Evolutionary conservation across 2,113 vertebrate genomes (phyloP).

Genomic region (Rhynchopsitta pachyrhyncha): DNA sequence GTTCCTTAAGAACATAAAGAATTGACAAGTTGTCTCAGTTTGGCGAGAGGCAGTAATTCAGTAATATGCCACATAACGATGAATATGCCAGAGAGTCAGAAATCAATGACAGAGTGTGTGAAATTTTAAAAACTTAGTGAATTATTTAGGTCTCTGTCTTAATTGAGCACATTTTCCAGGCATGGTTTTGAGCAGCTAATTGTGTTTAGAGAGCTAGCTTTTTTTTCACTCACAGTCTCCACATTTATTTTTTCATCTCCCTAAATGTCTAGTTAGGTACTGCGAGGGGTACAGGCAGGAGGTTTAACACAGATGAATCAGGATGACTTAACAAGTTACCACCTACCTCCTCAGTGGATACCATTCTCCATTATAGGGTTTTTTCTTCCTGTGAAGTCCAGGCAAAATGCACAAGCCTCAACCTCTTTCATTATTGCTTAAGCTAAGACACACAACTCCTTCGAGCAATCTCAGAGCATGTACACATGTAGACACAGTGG

Average conservation of each 20-base stretch:
- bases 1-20: neutral
- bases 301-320: neutral
- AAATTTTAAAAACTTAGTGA: conserved; percentile 16
- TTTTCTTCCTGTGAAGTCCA: neutral
- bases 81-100: neutral
- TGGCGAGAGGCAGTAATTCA: neutral
- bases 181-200: neutral
- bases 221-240: neutral
- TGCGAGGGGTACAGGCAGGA: neutral
- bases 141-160: conserved; percentile 24
- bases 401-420: neutral
- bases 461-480: neutral
- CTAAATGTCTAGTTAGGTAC: neutral
- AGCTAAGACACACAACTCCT: neutral
- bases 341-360: neutral
- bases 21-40: neutral
- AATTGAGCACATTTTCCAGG: neutral
- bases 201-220: neutral
- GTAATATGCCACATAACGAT: neutral
- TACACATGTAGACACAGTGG: neutral
- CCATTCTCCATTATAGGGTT: neutral
- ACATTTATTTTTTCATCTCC: neutral
- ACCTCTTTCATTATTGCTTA: neutral
- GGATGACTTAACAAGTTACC: neutral
- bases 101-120: conserved; percentile 12